Percentiles rank a stretch among this genome's conserved stretches.
Conservation (phyloP, 2,888 invertebrate species). For the Cryptus armator region DNA sequence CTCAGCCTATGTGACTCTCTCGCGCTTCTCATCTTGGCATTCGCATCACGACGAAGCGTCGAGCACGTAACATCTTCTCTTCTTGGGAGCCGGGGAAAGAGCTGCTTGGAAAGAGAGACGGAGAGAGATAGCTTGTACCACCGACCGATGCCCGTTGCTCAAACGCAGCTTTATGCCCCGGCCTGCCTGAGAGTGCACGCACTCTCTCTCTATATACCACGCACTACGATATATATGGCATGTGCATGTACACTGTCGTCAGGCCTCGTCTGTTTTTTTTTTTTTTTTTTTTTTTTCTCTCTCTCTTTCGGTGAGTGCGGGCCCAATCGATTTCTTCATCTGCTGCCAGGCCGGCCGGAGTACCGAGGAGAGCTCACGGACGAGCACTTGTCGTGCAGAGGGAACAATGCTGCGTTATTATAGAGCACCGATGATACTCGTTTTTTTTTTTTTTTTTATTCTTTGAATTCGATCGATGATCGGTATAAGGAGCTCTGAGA, state of each 20-base stretch:
- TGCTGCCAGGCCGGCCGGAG: constrained; percentile 51
- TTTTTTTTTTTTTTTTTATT: constrained; percentile 17
- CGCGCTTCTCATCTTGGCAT: constrained; percentile 69
- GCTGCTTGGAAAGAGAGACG: constrained; percentile 34
- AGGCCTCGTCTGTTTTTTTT: constrained; percentile 39
- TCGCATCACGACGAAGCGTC: constrained; percentile 77
- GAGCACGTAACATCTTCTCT: constrained; percentile 84
- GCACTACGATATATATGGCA: constrained; percentile 5
- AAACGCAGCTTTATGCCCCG: constrained; percentile 61
- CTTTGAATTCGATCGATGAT: constrained; percentile 36
- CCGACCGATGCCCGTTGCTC: constrained; percentile 62
- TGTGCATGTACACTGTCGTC: constrained; percentile 37
- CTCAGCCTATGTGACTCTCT: constrained; percentile 21
- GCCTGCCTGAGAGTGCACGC: constrained; percentile 54
- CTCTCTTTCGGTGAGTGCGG: constrained; percentile 54
- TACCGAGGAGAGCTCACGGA: background rate
- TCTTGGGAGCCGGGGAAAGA: constrained; percentile 79
- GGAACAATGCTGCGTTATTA: constrained; percentile 31
- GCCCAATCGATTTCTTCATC: constrained; percentile 70
- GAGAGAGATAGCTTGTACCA: constrained; percentile 6
- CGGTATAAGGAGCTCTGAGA: constrained; percentile 20
- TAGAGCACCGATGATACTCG: constrained; percentile 15
- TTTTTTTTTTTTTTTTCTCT: constrained; percentile 42
- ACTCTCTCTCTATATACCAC: constrained; percentile 20
- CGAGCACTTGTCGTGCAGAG: constrained; percentile 5